A percentile compares a stretch with the other conserved stretches of the same genome.
Conservation (phyloP, 2,797 vertebrate genomes). For the Paguma larvata region DNA sequence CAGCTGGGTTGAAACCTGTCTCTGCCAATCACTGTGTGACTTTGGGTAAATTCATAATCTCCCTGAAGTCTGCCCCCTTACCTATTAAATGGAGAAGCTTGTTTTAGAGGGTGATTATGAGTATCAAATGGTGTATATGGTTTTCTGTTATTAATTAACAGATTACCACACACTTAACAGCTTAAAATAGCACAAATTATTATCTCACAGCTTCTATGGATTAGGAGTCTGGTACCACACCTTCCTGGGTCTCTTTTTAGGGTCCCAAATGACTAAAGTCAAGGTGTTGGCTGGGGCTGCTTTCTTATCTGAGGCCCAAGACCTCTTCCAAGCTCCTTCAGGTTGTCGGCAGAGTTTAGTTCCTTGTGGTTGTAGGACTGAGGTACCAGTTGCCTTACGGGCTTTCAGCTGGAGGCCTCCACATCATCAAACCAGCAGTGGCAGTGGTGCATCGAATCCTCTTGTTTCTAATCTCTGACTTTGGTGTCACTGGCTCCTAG, state of each 20-base stretch:
- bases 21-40: not conserved
- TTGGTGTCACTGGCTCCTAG: not conserved
- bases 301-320: not conserved
- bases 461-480: not conserved
- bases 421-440: not conserved
- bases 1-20: not conserved
- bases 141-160: not conserved
- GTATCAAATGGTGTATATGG: not conserved
- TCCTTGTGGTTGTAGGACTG: not conserved
- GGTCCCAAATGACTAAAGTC: not conserved
- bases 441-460: not conserved
- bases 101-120: not conserved
- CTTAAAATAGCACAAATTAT: not conserved
- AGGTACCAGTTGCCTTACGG: constrained; percentile 1
- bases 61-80: constrained; percentile 19
- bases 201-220: not conserved
- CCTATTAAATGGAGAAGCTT: constrained; percentile 27
- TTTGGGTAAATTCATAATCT: not conserved
- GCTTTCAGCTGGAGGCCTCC: not conserved
- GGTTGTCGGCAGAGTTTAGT: not conserved
- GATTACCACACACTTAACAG: not conserved
- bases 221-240: not conserved
- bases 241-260: not conserved
- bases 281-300: not conserved
- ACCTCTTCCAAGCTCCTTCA: not conserved